Evolutionary conservation across 2,113 vertebrate genomes (phyloP).

Genomic region (Coregonus clupeaformis): DNA sequence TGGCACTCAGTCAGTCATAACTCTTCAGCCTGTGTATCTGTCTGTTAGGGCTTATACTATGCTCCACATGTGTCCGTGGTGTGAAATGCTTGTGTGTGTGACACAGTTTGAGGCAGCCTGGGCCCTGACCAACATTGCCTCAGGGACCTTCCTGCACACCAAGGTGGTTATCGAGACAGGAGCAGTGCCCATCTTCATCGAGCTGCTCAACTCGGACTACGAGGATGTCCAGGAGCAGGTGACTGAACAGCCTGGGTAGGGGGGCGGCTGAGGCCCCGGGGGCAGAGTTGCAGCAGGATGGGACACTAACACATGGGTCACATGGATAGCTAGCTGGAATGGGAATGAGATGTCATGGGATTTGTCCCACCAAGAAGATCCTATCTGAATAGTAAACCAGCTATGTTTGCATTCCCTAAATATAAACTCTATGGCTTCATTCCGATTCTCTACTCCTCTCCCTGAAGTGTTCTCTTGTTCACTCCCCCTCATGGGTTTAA

Average conservation of each 20-base stretch:
- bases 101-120: slow-evolving; percentile 88
- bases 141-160: slow-evolving; percentile 90
- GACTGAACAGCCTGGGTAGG: slow-evolving; percentile 34
- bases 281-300: background rate
- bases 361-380: background rate
- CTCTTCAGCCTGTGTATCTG: background rate
- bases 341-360: background rate
- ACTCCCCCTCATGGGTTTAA: no score
- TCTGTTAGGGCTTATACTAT: background rate
- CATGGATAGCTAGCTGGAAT: background rate
- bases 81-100: slow-evolving; percentile 10
- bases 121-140: slow-evolving; percentile 93
- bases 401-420: no score
- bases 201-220: slow-evolving; percentile 87
- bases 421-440: no score
- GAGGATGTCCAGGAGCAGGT: slow-evolving; percentile 95
- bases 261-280: background rate
- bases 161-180: slow-evolving; percentile 93
- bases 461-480: no score
- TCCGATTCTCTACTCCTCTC: no score
- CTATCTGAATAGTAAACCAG: background rate
- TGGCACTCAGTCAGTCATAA: background rate
- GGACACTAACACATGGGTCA: background rate
- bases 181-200: slow-evolving; percentile 92
- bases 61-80: background rate